phyloP scores from a whole-genome alignment of 1,140 invertebrate species.

The Pseudomyrmex dendroicus region DNA sequence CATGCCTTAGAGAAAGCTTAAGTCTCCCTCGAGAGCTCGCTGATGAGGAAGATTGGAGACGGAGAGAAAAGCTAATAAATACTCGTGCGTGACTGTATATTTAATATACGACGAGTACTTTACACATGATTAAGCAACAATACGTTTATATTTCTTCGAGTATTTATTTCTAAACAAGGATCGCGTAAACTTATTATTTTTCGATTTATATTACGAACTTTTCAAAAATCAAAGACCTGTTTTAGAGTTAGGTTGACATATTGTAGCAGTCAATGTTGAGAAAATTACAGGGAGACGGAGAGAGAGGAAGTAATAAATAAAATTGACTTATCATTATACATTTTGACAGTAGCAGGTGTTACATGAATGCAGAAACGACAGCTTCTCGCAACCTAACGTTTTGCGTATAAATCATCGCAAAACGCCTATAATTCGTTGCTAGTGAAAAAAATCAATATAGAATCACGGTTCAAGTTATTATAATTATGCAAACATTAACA shows the following conservation, averaged over 20 bases:
- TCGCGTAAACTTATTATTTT: neutral
- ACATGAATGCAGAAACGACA: neutral
- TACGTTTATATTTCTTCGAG: neutral
- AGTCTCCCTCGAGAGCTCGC: constrained; percentile 9
- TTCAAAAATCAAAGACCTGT: neutral
- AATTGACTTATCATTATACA: constrained; percentile 36
- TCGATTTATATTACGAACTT: neutral
- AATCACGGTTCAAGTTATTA: constrained; percentile 32
- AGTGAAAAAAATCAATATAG: constrained; percentile 10
- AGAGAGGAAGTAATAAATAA: constrained; percentile 32
- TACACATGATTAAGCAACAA: constrained; percentile 19
- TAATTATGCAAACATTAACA: constrained; percentile 55
- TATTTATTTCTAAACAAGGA: neutral
- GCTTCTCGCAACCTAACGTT: neutral
- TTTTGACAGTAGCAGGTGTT: constrained; percentile 38
- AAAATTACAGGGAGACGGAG: neutral
- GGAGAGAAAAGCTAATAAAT: constrained; percentile 46
- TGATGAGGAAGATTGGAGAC: constrained; percentile 15
- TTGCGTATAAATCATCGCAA: constrained; percentile 33
- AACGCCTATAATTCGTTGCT: constrained; percentile 23
- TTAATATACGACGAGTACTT: constrained; percentile 28
- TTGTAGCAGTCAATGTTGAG: constrained; percentile 3
- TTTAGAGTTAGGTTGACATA: neutral
- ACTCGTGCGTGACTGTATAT: neutral
- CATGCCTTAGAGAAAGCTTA: constrained; percentile 42